These are phyloP conservation scores for Standfussiana lucernea DNA, from an alignment of 2,888 invertebrate genomes.

Conservation along the genomic window DNA sequence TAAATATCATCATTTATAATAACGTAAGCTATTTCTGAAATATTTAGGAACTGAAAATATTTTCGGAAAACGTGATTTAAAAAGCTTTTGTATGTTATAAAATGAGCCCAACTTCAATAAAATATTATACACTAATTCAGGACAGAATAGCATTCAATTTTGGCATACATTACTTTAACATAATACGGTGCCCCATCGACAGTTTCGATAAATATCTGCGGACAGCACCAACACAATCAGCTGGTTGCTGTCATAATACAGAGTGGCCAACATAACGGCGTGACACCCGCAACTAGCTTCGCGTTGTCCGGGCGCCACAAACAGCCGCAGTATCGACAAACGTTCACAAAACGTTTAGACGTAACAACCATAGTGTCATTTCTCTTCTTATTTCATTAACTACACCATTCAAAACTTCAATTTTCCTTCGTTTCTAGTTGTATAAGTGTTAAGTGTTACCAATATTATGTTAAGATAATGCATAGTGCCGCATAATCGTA, in stretches of 20 bases:
- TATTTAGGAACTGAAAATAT: neutral
- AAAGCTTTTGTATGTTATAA: neutral
- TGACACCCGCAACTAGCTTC: conserved; percentile 81
- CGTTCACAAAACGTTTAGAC: conserved; percentile 90
- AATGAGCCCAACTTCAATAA: neutral
- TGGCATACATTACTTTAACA: neutral
- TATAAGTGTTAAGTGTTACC: conserved; percentile 88
- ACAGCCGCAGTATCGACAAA: conserved; percentile 89
- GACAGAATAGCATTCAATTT: neutral
- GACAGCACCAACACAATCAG: conserved; percentile 84
- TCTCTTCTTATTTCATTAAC: conserved; percentile 87
- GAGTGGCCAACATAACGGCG: conserved; percentile 78
- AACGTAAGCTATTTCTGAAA: neutral
- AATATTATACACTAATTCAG: neutral
- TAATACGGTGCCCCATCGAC: neutral
- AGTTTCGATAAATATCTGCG: neutral
- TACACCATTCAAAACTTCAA: conserved; percentile 84
- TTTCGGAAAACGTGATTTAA: neutral
- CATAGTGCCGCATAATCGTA: conserved; percentile 86
- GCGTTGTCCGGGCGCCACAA: conserved; percentile 85
- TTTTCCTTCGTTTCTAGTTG: conserved; percentile 84
- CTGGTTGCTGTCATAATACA: conserved; percentile 87
- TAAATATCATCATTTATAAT: neutral
- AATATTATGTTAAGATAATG: conserved; percentile 84
- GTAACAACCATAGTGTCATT: conserved; percentile 88